Percentiles rank a stretch among this genome's conserved stretches.
Evolutionary conservation across 2,797 vertebrate genomes (phyloP).

Genomic region (Macropus fuliginosus): DNA sequence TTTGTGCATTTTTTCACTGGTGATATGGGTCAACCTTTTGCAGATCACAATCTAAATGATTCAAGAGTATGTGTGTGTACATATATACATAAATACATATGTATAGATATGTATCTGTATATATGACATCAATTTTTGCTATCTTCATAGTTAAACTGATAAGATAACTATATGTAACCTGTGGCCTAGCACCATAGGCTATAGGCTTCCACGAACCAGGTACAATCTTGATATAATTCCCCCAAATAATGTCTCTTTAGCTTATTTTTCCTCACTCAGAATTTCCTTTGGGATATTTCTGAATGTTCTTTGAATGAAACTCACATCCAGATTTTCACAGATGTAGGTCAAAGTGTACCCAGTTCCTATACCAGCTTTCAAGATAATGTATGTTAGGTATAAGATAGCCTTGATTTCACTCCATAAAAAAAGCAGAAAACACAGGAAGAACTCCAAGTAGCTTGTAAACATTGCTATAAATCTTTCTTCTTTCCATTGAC

Average conservation of each 20-base stretch:
- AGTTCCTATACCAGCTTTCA: neutral
- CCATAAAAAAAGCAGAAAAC: neutral
- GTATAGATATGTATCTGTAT: neutral
- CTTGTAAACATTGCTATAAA: neutral
- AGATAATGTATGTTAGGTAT: neutral
- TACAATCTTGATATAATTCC: neutral
- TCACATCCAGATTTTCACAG: neutral
- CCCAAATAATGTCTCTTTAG: neutral
- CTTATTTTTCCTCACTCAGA: neutral
- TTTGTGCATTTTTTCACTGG: neutral
- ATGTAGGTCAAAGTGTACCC: neutral
- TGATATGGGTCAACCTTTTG: neutral
- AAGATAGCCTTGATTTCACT: neutral
- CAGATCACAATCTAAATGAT: slow-evolving; percentile 38
- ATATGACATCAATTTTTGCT: slow-evolving; percentile 1
- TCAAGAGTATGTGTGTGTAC: neutral
- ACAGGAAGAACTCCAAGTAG: neutral
- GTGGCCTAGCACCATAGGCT: neutral
- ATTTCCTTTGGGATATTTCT: neutral
- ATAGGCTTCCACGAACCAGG: neutral
- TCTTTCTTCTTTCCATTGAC: neutral
- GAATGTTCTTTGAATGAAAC: neutral
- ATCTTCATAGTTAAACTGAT: neutral
- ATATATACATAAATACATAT: neutral
- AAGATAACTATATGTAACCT: neutral